Conservation (phyloP, 2,888 invertebrate genomes). For the Drosophila flavopinicola region DNA sequence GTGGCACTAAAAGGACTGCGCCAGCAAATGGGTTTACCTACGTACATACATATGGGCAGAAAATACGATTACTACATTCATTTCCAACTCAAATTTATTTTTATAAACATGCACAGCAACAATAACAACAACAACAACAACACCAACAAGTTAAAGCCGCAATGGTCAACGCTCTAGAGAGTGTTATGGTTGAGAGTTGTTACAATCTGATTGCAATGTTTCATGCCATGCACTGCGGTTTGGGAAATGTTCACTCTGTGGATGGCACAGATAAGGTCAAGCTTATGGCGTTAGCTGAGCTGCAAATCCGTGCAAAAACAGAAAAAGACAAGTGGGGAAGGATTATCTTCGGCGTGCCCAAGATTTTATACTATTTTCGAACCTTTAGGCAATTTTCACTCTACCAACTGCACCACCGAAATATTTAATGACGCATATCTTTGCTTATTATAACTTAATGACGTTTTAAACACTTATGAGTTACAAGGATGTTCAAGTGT, state of each 20-base stretch:
- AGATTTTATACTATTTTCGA: too few relatives aligned
- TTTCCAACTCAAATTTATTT: slow-evolving; percentile 53
- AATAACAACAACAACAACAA: slow-evolving; percentile 12
- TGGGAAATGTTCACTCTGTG: slow-evolving; percentile 20
- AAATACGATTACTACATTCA: slow-evolving; percentile 50
- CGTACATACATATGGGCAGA: slow-evolving; percentile 40
- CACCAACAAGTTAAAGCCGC: slow-evolving; percentile 35
- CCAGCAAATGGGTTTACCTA: slow-evolving; percentile 53
- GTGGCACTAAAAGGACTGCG: slow-evolving; percentile 27
- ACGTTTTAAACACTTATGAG: too few relatives aligned
- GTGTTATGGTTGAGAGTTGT: slow-evolving; percentile 16
- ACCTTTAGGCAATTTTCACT: too few relatives aligned
- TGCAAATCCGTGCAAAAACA: not conserved
- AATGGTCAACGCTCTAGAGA: slow-evolving; percentile 26
- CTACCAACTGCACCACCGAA: too few relatives aligned
- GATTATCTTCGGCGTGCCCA: too few relatives aligned
- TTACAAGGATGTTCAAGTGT: too few relatives aligned
- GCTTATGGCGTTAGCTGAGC: slow-evolving; percentile 49
- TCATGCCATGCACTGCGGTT: slow-evolving; percentile 47
- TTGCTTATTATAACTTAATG: too few relatives aligned
- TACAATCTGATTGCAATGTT: slow-evolving; percentile 61
- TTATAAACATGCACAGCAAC: slow-evolving; percentile 53
- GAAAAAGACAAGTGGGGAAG: not conserved
- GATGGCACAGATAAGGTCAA: slow-evolving; percentile 59
- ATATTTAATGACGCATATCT: too few relatives aligned